Conservation (phyloP, 2,888 invertebrate genomes). For the Watsonalla binaria region DNA sequence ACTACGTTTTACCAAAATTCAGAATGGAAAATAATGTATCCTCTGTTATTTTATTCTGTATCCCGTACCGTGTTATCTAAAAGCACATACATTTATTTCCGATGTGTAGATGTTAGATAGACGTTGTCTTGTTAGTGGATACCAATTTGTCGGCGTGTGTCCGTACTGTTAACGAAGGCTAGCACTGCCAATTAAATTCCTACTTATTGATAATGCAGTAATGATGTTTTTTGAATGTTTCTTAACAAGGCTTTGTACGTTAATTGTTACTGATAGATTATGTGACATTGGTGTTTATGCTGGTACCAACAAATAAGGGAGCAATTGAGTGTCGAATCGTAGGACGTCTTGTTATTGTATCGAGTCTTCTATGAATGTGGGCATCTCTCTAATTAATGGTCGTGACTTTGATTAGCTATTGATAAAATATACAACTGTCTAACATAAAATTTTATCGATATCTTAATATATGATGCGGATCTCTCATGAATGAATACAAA, state of each 20-base stretch:
- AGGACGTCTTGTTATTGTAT: too few species aligned
- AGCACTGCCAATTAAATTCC: conserved; percentile 6
- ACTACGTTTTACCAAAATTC: too few species aligned
- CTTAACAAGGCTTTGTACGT: too few species aligned
- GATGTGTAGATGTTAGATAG: conserved; percentile 24
- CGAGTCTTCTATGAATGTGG: too few species aligned
- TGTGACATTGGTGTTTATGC: neutral
- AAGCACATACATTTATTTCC: conserved; percentile 29
- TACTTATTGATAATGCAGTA: neutral
- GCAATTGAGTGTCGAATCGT: too few species aligned
- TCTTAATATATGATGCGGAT: too few species aligned
- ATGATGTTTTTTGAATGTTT: neutral
- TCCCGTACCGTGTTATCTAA: conserved; percentile 17
- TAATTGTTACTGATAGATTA: neutral
- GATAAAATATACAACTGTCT: too few species aligned
- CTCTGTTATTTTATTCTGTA: neutral
- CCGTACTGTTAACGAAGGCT: conserved; percentile 14
- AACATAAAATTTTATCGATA: too few species aligned
- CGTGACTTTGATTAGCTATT: too few species aligned
- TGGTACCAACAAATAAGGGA: neutral
- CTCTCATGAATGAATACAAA: too few species aligned
- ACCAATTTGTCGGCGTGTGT: conserved; percentile 26
- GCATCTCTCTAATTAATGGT: too few species aligned
- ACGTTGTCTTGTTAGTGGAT: conserved; percentile 21
- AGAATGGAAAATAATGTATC: too few species aligned